phyloP scores from a whole-genome alignment of 2,888 invertebrate species.

The Ellobium chinense region DNA sequence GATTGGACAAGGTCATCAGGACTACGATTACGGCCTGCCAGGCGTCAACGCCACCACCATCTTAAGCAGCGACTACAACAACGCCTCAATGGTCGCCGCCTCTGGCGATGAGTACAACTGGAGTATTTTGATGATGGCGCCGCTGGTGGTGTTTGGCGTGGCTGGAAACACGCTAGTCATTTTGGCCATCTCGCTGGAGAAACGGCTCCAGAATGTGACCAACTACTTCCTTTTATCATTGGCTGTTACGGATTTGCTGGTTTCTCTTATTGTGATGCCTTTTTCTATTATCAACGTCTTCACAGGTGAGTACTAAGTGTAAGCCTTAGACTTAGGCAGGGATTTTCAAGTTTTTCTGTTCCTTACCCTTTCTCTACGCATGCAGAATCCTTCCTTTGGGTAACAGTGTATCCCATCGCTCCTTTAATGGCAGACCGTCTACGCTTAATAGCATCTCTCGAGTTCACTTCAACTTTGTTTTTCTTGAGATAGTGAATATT shows the following conservation, averaged over 20 bases:
- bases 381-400: too few relatives aligned
- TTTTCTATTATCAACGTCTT: constrained; percentile 95
- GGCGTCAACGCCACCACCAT: neutral
- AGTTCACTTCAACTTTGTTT: too few relatives aligned
- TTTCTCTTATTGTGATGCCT: constrained; percentile 97
- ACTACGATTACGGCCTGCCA: neutral
- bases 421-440: too few relatives aligned
- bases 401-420: too few relatives aligned
- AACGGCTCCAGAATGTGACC: constrained; percentile 94
- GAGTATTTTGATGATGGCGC: constrained; percentile 65
- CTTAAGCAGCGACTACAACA: neutral
- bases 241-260: constrained; percentile 95
- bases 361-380: too few relatives aligned
- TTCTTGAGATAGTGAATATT: too few relatives aligned
- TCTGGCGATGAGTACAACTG: constrained; percentile 57
- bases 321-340: neutral
- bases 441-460: too few relatives aligned
- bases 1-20: neutral
- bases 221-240: constrained; percentile 96
- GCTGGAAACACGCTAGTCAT: constrained; percentile 94
- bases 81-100: neutral
- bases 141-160: constrained; percentile 70
- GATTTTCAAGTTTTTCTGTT: too few relatives aligned
- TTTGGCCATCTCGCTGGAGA: constrained; percentile 93
- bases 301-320: constrained; percentile 86